phyloP scores from a whole-genome alignment of 2,888 invertebrate genomes.

The Psococerastis gibbosa region DNA sequence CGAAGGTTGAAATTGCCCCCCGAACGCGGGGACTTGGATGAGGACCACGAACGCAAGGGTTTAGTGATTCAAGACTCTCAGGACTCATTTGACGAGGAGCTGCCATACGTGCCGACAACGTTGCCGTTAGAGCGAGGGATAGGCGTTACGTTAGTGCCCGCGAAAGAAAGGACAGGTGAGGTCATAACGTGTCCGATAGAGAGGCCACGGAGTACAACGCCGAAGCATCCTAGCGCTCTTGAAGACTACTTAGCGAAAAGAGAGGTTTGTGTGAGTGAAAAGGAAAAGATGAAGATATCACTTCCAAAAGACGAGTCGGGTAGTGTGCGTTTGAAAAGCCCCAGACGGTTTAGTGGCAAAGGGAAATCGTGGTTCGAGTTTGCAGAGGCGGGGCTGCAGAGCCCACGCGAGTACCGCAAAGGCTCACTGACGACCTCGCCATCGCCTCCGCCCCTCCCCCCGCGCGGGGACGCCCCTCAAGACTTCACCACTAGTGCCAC shows the following conservation, averaged over 20 bases:
- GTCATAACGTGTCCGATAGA: constrained; percentile 51
- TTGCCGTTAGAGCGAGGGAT: constrained; percentile 62
- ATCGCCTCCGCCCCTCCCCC: constrained; percentile 27
- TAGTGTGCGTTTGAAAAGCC: constrained; percentile 30
- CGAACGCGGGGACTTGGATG: constrained; percentile 34
- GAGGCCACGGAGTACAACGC: constrained; percentile 51
- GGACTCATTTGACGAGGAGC: constrained; percentile 63
- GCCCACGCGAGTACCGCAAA: constrained; percentile 23
- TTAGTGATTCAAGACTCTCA: constrained; percentile 54
- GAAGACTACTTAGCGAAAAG: constrained; percentile 37
- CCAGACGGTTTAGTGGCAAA: constrained; percentile 29
- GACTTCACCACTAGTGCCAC: constrained; percentile 20
- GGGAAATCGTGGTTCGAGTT: constrained; percentile 40
- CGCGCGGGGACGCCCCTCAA: constrained; percentile 22
- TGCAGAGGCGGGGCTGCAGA: constrained; percentile 39
- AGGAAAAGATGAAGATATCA: constrained; percentile 48
- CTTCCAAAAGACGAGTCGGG: constrained; percentile 39
- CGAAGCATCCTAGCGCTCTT: constrained; percentile 47
- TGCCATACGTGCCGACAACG: constrained; percentile 81
- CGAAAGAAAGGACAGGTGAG: constrained; percentile 44
- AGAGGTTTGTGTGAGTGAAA: constrained; percentile 23
- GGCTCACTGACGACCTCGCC: constrained; percentile 21
- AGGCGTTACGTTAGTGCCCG: constrained; percentile 61
- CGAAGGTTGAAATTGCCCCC: constrained; percentile 4
- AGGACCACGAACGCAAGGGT: constrained; percentile 51